Base-by-base conservation (phyloP, 2,888 invertebrate genomes). In the Conomelus anceps region DNA sequence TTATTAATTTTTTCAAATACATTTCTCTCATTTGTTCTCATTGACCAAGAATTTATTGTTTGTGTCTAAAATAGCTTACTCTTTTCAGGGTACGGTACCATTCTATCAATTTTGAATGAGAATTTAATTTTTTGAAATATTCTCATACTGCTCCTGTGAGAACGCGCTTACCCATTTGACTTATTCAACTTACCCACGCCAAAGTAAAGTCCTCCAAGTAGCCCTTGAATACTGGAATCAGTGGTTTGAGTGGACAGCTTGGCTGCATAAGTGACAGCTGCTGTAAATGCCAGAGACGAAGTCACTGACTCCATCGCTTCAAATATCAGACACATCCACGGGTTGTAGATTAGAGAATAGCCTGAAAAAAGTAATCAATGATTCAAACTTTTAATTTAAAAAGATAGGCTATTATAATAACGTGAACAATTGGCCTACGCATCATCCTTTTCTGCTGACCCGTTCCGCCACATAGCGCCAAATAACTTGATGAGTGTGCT, bases 291-390 rank as follows among this genome's bases (percentile, higher is more conserved):
- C 90, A 97, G 93, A 29, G 96, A 96, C 90, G 96, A 95, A 90
- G 97, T 97, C 91, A 97, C 95, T 0, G 96, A 96, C 93, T 97
- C 96, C 94, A 97, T 94, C 20, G 96, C 96, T 93, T 97, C 97
- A 93, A 96, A 97, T 90, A 96, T 94, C 91, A 97, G 93, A 92
- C 96, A 96, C 92, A 95, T 94, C 96, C 96, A 96, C 6, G 96
- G 96, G 92, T 96, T 95, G 93, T 96, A 96, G 92, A 96, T 96
- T 90, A 96, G 92, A 0, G 96, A 96, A 92, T 96, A 97, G 84
- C 96, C 96, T 96, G 90, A 91, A 22, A 29, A 85, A 87, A 86
- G 20, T 17, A 86, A 20, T 20, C 23, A 85, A 1, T 1, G n/a
- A 20, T 22, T 22, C 85, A 41, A 89, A 22, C 0, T 22, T n/a